Evolutionary conservation across 2,113 vertebrate genomes (phyloP).

Genomic region (Leucosticte australis): DNA sequence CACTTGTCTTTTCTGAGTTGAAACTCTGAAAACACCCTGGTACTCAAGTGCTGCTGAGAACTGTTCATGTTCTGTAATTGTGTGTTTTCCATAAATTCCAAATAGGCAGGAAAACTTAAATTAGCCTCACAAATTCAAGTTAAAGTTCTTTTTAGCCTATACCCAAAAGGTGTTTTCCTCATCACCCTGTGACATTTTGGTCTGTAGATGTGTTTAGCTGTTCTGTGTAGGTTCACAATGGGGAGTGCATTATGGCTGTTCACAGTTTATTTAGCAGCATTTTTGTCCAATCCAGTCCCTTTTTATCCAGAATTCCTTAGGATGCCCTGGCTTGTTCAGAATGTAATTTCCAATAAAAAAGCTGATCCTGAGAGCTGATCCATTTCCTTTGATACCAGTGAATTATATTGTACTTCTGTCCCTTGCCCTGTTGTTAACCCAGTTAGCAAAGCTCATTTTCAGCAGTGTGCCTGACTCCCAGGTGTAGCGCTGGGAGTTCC

Average conservation of each 20-base stretch:
- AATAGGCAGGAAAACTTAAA: background rate
- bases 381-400: background rate
- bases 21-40: background rate
- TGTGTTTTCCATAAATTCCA: background rate
- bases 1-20: background rate
- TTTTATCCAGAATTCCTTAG: background rate
- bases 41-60: background rate
- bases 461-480: background rate
- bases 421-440: background rate
- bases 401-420: background rate
- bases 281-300: background rate
- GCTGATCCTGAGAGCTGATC: background rate
- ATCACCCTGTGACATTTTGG: background rate
- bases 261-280: background rate
- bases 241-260: background rate
- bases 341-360: background rate
- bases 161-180: background rate
- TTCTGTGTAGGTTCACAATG: background rate
- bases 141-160: background rate
- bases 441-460: background rate
- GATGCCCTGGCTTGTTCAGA: background rate
- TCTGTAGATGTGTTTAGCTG: background rate
- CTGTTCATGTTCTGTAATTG: background rate
- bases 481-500: background rate
- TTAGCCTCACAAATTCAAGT: background rate